Conservation (phyloP, 2,797 vertebrate species). For the Rallus crepitans region DNA sequence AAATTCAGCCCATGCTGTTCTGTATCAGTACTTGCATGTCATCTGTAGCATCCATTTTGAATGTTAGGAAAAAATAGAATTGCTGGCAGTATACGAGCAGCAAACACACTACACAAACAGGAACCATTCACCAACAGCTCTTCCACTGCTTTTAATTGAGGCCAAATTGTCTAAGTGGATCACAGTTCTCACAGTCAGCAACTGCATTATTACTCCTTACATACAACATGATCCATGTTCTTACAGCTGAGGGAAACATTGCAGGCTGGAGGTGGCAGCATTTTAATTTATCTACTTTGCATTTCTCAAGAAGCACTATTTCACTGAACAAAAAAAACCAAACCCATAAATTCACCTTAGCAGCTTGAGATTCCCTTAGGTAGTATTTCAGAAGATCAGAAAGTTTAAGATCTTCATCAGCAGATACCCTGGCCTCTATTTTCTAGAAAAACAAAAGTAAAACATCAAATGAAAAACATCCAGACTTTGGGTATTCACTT, state of each 20-base stretch:
- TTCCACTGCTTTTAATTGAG: neutral
- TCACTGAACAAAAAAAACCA: neutral
- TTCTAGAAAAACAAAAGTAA: constrained; percentile 82
- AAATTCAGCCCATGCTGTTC: neutral
- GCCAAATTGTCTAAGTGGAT: neutral
- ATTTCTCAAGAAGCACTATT: neutral
- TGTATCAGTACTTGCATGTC: neutral
- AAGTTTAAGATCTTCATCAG: constrained; percentile 97
- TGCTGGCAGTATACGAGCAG: neutral
- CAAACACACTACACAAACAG: neutral
- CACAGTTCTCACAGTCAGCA: neutral
- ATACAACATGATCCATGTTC: neutral
- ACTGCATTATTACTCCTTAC: neutral
- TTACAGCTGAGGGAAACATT: neutral
- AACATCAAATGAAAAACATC: neutral
- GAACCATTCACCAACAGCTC: neutral
- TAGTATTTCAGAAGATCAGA: constrained; percentile 98
- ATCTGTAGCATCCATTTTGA: neutral
- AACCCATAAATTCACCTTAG: constrained; percentile 87
- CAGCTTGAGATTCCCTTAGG: constrained; percentile 97
- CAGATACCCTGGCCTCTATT: constrained; percentile 96
- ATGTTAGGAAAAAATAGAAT: neutral
- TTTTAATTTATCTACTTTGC: neutral
- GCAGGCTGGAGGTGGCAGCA: neutral
- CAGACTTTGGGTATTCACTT: neutral